Evolutionary conservation across 92 coral and sea anemone species (phyloP).

Genomic region (Pocillopora meandrina): DNA sequence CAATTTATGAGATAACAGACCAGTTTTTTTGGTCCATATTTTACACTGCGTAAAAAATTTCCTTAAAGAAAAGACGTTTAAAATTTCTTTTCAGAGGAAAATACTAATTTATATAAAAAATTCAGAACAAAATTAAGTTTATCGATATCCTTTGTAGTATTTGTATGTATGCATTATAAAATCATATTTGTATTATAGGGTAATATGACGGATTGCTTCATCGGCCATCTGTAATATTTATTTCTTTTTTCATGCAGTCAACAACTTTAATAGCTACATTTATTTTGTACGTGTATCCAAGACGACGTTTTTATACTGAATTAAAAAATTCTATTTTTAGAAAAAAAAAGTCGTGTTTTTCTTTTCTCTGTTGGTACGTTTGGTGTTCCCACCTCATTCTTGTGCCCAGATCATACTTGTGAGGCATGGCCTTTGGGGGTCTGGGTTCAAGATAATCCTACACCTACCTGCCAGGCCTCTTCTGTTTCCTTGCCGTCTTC

Average conservation of each 20-base stretch:
- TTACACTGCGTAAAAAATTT: not conserved
- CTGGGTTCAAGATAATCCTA: no score
- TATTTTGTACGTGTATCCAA: conserved; percentile 30
- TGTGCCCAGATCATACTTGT: no score
- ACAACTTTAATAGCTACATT: not conserved
- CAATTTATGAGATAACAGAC: not conserved
- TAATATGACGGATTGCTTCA: not conserved
- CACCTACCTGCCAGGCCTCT: no score
- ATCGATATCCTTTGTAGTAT: conserved; percentile 8
- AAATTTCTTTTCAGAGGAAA: not conserved
- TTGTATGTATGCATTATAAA: conserved; percentile 7
- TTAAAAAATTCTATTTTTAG: conserved; percentile 22
- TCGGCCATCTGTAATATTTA: conserved; percentile 9
- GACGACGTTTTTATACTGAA: conserved; percentile 2
- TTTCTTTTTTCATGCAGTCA: not conserved
- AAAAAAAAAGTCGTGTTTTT: not conserved
- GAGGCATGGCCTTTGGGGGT: no score
- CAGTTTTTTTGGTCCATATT: not conserved
- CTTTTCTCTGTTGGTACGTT: not conserved
- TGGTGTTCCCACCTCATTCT: no score
- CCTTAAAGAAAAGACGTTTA: conserved; percentile 1
- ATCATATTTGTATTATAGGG: conserved; percentile 6
- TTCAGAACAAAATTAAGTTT: conserved; percentile 1
- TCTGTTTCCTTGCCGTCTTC: no score
- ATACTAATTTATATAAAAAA: not conserved